A percentile compares a stretch with the other conserved stretches of the same genome.
phyloP scores from a whole-genome alignment of 2,888 invertebrate species.

The Pheosia tremula region DNA sequence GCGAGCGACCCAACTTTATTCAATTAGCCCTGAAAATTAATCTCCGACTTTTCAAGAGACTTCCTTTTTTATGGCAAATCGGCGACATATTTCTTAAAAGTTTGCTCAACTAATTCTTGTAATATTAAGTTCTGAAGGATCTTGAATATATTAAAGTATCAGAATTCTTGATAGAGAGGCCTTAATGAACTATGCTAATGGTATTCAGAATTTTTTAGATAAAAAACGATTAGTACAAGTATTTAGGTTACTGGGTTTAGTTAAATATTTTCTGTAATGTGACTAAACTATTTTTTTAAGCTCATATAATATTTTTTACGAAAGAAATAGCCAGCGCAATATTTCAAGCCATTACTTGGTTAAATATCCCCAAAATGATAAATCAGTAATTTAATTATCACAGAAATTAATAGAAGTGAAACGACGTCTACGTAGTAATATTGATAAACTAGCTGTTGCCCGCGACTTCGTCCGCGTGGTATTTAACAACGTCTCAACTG shows the following conservation, averaged over 20 bases:
- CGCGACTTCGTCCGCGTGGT: too few species aligned
- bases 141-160: slow-evolving; percentile 1
- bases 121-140: neutral
- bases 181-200: neutral
- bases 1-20: slow-evolving; percentile 31
- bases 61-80: slow-evolving; percentile 20
- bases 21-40: slow-evolving; percentile 38
- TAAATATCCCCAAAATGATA: too few species aligned
- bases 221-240: neutral
- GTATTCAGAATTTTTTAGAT: neutral
- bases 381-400: too few species aligned
- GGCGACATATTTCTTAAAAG: slow-evolving; percentile 20
- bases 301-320: too few species aligned
- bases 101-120: slow-evolving; percentile 18
- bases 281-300: too few species aligned
- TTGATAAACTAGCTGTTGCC: too few species aligned
- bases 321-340: too few species aligned
- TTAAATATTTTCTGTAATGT: too few species aligned
- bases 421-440: too few species aligned
- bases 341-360: too few species aligned
- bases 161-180: neutral
- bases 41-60: slow-evolving; percentile 23
- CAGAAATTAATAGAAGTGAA: too few species aligned
- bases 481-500: too few species aligned
- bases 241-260: neutral